Evolutionary conservation across 2,797 vertebrate species (phyloP).

Genomic region (Chiloscyllium punctatum): DNA sequence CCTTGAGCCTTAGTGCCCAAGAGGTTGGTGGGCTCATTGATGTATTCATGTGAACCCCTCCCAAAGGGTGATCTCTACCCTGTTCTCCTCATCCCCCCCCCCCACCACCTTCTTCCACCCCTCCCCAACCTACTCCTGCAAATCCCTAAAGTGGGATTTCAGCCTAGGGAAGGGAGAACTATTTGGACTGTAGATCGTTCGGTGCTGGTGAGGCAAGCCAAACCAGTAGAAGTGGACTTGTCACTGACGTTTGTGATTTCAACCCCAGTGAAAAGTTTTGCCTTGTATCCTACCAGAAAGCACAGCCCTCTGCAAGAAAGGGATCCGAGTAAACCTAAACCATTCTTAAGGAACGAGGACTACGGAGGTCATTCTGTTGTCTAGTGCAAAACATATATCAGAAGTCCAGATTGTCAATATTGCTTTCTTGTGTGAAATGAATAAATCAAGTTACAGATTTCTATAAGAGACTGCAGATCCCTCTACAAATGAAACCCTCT

Average conservation of each 20-base stretch:
- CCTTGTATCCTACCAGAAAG: background rate
- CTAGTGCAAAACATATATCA: background rate
- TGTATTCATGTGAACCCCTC: too few relatives aligned
- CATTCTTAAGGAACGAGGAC: background rate
- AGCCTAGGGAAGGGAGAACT: background rate
- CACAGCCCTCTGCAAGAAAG: background rate
- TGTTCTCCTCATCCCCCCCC: too few relatives aligned
- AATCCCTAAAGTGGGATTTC: background rate
- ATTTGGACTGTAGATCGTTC: background rate
- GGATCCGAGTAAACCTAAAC: background rate
- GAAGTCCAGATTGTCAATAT: background rate
- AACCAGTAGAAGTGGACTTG: too few relatives aligned
- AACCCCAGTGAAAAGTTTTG: background rate
- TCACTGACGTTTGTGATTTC: background rate
- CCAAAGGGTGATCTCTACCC: too few relatives aligned
- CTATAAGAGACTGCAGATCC: background rate
- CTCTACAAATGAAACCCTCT: background rate
- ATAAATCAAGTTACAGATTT: background rate
- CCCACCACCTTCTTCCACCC: too few relatives aligned
- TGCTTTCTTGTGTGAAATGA: background rate
- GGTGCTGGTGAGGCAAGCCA: background rate
- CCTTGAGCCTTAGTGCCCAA: too few relatives aligned
- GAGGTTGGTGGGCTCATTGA: too few relatives aligned
- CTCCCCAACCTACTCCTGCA: too few relatives aligned
- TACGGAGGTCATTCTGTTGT: background rate